Evolutionary conservation across 2,797 vertebrate genomes (phyloP), one percentile per base, ranked within the genome.

Genomic region (Ispidina lecontei): DNA sequence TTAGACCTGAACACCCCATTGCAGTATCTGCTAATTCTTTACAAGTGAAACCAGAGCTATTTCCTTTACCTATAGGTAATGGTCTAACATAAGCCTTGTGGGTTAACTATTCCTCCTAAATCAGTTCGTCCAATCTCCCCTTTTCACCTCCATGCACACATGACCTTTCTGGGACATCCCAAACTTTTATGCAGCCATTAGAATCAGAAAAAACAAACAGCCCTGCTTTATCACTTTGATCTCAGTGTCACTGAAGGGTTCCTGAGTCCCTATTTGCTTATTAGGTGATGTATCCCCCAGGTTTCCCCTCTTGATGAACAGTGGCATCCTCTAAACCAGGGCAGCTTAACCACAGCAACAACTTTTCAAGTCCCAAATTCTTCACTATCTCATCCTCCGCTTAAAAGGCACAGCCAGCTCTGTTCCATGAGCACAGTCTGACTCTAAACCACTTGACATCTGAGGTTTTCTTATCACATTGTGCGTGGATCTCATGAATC

Each of bases 381-480:
- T 83, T 76, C 81, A 14, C 88, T 94, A 33, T 87, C 63, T 95
- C 95, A 91, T 94, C 58, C 81, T 94, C 28, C 84, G 87, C 90
- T 96, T 96, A 75, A 96, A 90, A 94, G 81, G 67, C 94, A 91
- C 88, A 94, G 93, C 81, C 76, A 93, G 86, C 81, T 92, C 86
- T 4, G 8, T 79, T 91, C 95, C 90, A 67, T 49, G 90, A 96
- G 84, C 84, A 63, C 72, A 89, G 88, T 26, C 91, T 94, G 90
- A 93, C 87, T 96, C 81, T 94, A 96, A 96, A 91, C 88, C 91
- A 96, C 94, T 95, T 93, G 95, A 95, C 94, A 95, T 94, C 94
- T 96, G 90, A 94, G 94, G 94, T 85, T 96, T 95, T 75, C 94
- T 95, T 96, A 95, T 95, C 93, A 69, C 91, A 90, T 84, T 92